Base-by-base conservation (phyloP, 2,113 vertebrate species). In the Scophthalmus maximus region DNA sequence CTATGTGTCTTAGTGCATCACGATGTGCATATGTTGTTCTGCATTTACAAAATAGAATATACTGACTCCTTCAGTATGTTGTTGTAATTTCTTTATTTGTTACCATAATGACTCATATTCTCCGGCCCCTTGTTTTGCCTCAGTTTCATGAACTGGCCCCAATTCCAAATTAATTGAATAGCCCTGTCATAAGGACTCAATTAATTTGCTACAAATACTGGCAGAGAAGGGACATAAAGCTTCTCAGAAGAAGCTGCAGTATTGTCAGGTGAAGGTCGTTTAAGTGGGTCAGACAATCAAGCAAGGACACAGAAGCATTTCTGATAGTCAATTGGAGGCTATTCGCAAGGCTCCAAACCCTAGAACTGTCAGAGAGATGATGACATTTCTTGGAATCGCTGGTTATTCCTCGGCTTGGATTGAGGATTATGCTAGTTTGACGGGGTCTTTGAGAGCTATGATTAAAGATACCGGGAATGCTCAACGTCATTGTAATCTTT, bases 171-270 rank as follows among this genome's bases (percentile, higher is more conserved):
- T n/a, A n/a, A n/a, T n/a, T n/a, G n/a, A n/a, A n/a, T n/a, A n/a
- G n/a, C n/a, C n/a, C n/a, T 38, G 36, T 12, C 36, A 38, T 10
- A 38, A 38, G 36, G 36, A 38, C 36, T 12, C 36, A 2, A 38
- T 38, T 10, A 38, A 38, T 8, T 18, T 44, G 40, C 7, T 52
- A 4, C 50, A 52, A 7, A 27, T 52, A 27, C 2, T 52, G 50
- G 50, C 50, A 17, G 25, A 52, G 3, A 26, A 29, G 7, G 50
- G 50, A 18, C 50, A 52, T 18, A 52, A 52, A 2, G 26, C 15
- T 8, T 52, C 25, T 17, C 26, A 52, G 50, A 52, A 55, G 27
- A 55, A 55, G 10, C 17, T 55, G 32, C 55, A 57, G 32, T 57
- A 57, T 57, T 26, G 23, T 25, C 32, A 59, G 2, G 34, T 38